Evolutionary conservation across 2,113 vertebrate species (phyloP), one percentile per base, ranked within the genome.

Genomic region (Nothocercus julius): DNA sequence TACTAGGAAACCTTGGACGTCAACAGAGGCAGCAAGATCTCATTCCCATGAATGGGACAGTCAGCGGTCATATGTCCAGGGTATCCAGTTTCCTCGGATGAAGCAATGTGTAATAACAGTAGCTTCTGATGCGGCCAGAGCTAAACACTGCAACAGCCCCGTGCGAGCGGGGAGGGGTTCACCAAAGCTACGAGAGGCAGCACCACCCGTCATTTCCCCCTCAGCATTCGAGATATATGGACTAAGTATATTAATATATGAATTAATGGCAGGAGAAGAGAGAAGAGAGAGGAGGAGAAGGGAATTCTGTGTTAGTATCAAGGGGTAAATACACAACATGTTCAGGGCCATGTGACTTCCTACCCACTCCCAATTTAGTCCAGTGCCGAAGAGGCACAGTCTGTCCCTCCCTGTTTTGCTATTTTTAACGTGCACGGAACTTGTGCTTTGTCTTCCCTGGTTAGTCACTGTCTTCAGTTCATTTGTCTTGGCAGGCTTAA

Each of bases 321-420:
- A 94, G 81, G 28, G 36, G 86, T 79, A 89, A 93, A 90, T 69
- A 76, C 25, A 77, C 76, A 75, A 58, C 90, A 44, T 89, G 68
- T 92, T 92, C 89, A 66, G 40, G 88, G 54, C 32, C 81, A 72
- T 85, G 89, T 94, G 92, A 94, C 92, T 96, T 95, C 93, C 93
- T 94, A 69, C 63, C 75, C 81, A 54, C 78, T 86, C 93, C 93
- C 42, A 93, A 92, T 92, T 96, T 95, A 97, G 85, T 74, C 83
- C 73, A 24, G 30, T 77, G 90, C 88, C 90, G 56, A 32, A 74
- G 59, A 92, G 86, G 75, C 74, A 92, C 22, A 67, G 75, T 79
- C 83, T 90, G 88, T 93, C 90, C 88, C 74, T 94, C 87, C 81
- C 66, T 9, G 27, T 96, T 90, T 36, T 34, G 74, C 81, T 96